These are phyloP conservation scores for Marronus borbonicus DNA, from an alignment of 2,888 invertebrate genomes.

Conservation along the genomic window DNA sequence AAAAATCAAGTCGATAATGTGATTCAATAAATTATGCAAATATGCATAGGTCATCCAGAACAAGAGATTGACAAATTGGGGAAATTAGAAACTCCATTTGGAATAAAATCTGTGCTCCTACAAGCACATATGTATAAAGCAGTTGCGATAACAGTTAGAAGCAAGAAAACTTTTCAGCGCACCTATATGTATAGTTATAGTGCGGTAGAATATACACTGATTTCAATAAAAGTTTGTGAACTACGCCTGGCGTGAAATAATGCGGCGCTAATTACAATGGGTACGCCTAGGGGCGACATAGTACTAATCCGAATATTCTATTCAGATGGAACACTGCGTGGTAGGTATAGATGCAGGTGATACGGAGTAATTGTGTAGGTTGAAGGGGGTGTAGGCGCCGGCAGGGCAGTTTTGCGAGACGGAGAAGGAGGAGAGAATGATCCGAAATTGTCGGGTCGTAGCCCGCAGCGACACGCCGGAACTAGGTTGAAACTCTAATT, in stretches of 20 bases:
- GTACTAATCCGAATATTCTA: conserved; percentile 26
- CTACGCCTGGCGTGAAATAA: conserved; percentile 15
- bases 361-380: conserved; percentile 5
- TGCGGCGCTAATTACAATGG: conserved; percentile 23
- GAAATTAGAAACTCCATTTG: neutral
- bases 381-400: neutral
- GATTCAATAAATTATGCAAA: too few species aligned
- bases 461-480: conserved; percentile 29
- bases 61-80: neutral
- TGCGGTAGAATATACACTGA: neutral
- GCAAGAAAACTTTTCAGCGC: neutral
- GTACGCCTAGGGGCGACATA: conserved; percentile 17
- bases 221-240: conserved; percentile 29
- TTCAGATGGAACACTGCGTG: conserved; percentile 2
- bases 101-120: neutral
- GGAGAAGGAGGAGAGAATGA: conserved; percentile 10
- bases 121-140: neutral
- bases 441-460: conserved; percentile 31
- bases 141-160: neutral
- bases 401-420: neutral
- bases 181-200: neutral
- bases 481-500: conserved; percentile 47
- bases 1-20: too few species aligned
- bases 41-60: too few species aligned
- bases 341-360: conserved; percentile 17